Evolutionary conservation across 2,113 vertebrate species (phyloP), one percentile per base, ranked within the genome.

Genomic region (Platichthys flesus): DNA sequence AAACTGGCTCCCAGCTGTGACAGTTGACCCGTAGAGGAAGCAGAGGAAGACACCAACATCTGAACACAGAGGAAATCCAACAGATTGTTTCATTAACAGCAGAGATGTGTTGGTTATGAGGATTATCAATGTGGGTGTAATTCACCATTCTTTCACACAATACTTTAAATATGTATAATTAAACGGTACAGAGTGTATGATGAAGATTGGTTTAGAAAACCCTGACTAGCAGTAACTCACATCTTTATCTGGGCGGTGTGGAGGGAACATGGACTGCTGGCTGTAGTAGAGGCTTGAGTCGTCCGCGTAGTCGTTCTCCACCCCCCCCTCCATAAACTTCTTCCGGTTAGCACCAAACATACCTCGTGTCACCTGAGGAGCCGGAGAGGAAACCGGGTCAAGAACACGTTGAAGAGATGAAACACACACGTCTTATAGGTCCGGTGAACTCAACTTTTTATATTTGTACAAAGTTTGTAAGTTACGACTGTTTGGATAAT

Each of bases 1-100:
- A 99, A 96, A 93, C 98, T 99, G 94, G 97, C 98, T 95, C 98
- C 98, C 88, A 99, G 98, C 82, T 98, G 97, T 90, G 98, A 99
- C 94, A 99, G 95, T 87, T 99, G 98, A 96, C 97, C 95, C 95
- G 98, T 96, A 83, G 97, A 97, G 80, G 98, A 98, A 84, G 97
- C 96, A 90, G 98, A 98, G 88, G 98, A 95, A 78, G 94, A 96
- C 74, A 93, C 93, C 96, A 98, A 93, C 96, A 99, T 99, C 98
- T 99, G 76, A 13, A 13, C 0, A 42, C 18, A 81, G 2, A 73
- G 20, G 20, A 28, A 55, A 74, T 60, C 82, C n/a, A 82, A 58
- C 4, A 2, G 10, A 54, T 7, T 2, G 51, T 9, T 52, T 54
- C 2, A 21, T 21, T n/a, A n/a, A 3, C 51, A 2, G 51, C 2